Conservation (phyloP, 2,888 invertebrate genomes). For the Tuberolachnus salignus region DNA sequence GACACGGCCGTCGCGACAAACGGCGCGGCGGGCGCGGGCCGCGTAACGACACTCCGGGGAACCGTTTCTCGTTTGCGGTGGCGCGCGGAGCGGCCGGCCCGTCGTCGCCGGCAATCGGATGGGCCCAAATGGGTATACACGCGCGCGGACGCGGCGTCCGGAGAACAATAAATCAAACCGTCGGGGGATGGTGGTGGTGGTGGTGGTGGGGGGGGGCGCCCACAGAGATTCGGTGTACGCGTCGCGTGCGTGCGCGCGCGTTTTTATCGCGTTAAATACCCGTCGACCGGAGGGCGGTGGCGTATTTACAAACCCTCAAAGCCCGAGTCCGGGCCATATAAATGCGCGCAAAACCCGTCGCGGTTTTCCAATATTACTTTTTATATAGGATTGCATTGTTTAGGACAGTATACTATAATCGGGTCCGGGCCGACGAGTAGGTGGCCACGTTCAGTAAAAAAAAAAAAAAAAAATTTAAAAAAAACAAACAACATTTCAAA, state of each 20-base stretch:
- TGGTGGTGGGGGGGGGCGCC: too few species aligned
- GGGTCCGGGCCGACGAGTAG: too few species aligned
- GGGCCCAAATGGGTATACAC: background rate
- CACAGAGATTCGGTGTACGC: too few species aligned
- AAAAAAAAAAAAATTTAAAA: too few species aligned
- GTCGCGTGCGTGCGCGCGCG: background rate
- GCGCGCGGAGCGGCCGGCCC: background rate
- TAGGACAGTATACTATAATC: too few species aligned
- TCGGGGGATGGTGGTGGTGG: too few species aligned
- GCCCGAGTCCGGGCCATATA: too few species aligned
- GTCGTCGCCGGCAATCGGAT: constrained; percentile 41
- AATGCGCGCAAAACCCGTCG: too few species aligned
- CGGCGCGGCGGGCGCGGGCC: background rate
- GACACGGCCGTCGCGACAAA: background rate
- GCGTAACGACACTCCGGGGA: constrained; percentile 46
- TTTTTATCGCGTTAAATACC: background rate
- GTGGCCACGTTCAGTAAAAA: too few species aligned
- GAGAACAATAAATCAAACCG: constrained; percentile 48
- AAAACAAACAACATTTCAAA: too few species aligned
- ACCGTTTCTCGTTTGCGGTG: constrained; percentile 23
- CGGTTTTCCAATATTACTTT: too few species aligned
- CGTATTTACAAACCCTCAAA: background rate
- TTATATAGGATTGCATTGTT: too few species aligned
- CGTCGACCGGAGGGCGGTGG: background rate
- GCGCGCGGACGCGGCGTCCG: constrained; percentile 17